Base-by-base conservation (phyloP, 2,888 invertebrate genomes). In the Nysson spinosus region DNA sequence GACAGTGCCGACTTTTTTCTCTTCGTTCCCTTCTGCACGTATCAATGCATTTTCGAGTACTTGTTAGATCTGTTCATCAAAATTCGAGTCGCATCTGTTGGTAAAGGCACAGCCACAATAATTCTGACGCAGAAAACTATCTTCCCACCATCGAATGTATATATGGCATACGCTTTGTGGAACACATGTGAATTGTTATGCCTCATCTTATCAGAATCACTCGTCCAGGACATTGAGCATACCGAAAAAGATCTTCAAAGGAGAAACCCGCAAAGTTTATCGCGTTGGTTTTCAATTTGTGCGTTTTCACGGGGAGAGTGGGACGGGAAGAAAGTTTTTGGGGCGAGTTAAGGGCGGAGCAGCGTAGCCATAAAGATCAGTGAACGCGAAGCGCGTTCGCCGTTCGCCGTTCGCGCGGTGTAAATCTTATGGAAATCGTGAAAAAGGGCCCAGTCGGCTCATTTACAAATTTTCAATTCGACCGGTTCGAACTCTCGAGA, bases 381-480 rank as follows among this genome's bases (percentile, higher is more conserved):
- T 55, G 47, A 46, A 34, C 57, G 70, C 46, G 34, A 42, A 51
- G 32, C 32, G 14, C 12, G 50, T 26, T 34, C 46, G 35, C 19
- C 12, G 50, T 26, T 34, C 46, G 22, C 40, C 50, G 40, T 42
- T 61, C 52, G 51, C 69, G 63, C 56, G 47, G 12, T 16, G 32
- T 66, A 56, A 66, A 62, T 58, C 57, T 57, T 43, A 30, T 39
- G 43, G 35, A 69, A 72, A 65, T 56, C 40, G 32, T 65, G 34
- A 42, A 22, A 65, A 50, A 30, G 55, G 17, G 52, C 28, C 28
- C 47, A 32, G 14, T 4, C 39, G 44, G 34, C 68, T 71, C 69
- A 60, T 74, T 74, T 75, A 75, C 64, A 72, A 71, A 75, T 65
- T 69, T 74, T 72, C 72, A 75, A 68, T 74, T 75, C 56, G 22